Conservation (phyloP, 1,140 invertebrate species). For the Mizuhopecten yessoensis region DNA sequence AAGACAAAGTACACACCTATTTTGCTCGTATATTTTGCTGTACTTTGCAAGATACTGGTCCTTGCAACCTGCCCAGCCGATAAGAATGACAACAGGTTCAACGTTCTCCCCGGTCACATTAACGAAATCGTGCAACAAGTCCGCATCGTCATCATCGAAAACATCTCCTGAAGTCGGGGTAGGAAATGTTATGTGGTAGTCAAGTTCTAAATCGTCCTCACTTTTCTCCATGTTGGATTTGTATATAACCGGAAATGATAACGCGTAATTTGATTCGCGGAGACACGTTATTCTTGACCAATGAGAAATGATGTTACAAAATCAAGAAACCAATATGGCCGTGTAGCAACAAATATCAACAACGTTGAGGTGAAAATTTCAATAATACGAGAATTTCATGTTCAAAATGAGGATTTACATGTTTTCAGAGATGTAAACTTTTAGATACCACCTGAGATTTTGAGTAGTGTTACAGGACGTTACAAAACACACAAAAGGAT, state of each 20-base stretch:
- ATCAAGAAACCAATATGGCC: constrained; percentile 62
- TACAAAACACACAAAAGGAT: neutral
- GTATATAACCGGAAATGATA: constrained; percentile 12
- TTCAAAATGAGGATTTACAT: neutral
- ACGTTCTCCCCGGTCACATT: constrained; percentile 58
- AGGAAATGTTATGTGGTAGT: constrained; percentile 75
- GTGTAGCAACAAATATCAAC: constrained; percentile 71
- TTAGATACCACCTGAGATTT: neutral
- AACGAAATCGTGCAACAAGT: constrained; percentile 50
- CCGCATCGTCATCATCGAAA: constrained; percentile 53
- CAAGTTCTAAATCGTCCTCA: constrained; percentile 71
- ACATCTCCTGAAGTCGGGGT: constrained; percentile 59
- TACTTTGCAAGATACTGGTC: constrained; percentile 91
- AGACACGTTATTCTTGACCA: constrained; percentile 40
- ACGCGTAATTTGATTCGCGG: constrained; percentile 45
- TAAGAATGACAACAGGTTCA: constrained; percentile 88
- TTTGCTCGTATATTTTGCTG: constrained; percentile 90
- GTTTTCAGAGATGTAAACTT: neutral
- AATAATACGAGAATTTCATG: neutral
- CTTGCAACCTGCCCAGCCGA: constrained; percentile 92
- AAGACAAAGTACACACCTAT: constrained; percentile 85
- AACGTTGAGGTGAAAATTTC: constrained; percentile 40
- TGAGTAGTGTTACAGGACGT: neutral
- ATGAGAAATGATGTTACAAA: constrained; percentile 54
- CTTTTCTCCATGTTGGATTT: constrained; percentile 47